These are phyloP conservation scores for Trissonchulus sp. DNA, from an alignment of 2,888 invertebrate genomes.

Conservation along the genomic window DNA sequence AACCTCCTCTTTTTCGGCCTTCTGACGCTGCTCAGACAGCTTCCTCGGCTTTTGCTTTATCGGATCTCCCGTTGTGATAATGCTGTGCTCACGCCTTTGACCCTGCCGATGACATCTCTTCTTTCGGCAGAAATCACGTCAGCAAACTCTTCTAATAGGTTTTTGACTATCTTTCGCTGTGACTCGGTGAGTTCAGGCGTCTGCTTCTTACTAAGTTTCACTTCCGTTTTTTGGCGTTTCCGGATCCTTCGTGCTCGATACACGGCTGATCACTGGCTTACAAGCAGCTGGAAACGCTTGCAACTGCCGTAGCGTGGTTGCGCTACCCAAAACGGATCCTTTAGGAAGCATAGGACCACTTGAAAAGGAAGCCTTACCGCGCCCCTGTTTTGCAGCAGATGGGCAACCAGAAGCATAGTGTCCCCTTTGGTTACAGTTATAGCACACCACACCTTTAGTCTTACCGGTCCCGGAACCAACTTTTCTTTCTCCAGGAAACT, in stretches of 20 bases:
- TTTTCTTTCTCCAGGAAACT: too few species aligned
- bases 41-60: not conserved
- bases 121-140: not conserved
- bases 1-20: not conserved
- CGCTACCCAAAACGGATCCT: not conserved
- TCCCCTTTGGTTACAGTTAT: not conserved
- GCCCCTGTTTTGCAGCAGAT: too few species aligned
- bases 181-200: not conserved
- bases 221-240: not conserved
- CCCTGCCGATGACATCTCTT: not conserved
- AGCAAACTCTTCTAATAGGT: not conserved
- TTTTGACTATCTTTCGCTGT: not conserved
- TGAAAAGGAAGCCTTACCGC: not conserved
- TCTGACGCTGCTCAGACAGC: not conserved
- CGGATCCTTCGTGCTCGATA: not conserved
- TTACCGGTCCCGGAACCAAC: not conserved
- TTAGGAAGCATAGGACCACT: not conserved
- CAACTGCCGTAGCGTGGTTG: not conserved
- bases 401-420: not conserved
- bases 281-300: not conserved
- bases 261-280: not conserved
- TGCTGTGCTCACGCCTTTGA: not conserved
- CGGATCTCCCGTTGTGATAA: not conserved
- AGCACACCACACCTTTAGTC: not conserved
- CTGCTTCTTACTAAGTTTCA: not conserved